Evolutionary conservation across 2,797 vertebrate species (phyloP).

Genomic region (Margarornis squamiger): DNA sequence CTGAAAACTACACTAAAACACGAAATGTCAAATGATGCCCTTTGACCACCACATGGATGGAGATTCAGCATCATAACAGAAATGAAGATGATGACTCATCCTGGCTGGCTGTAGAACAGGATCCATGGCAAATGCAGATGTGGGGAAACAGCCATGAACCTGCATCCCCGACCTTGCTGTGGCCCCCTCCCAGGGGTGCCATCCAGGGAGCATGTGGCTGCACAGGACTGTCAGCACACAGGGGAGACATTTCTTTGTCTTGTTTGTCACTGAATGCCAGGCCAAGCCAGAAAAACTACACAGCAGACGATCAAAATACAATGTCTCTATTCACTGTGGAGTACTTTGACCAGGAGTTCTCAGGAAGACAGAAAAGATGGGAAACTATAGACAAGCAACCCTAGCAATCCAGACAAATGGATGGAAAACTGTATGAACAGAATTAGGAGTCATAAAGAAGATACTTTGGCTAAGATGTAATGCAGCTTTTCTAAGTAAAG

Average conservation of each 20-base stretch:
- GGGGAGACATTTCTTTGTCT: neutral
- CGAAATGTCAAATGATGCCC: no score
- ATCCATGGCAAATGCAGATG: fast-evolving
- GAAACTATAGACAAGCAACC: neutral
- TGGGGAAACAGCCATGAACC: neutral
- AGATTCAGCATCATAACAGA: no score
- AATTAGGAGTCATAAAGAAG: neutral
- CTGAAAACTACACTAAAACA: no score
- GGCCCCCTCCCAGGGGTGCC: neutral
- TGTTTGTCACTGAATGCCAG: neutral
- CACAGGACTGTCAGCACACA: neutral
- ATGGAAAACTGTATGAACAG: neutral
- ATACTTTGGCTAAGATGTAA: neutral
- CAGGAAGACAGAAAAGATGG: neutral
- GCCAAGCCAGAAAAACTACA: neutral
- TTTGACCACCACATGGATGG: no score
- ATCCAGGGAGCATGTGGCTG: neutral
- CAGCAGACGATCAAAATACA: neutral
- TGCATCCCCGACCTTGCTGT: neutral
- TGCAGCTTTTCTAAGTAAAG: neutral
- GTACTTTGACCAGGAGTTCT: neutral
- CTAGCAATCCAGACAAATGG: neutral
- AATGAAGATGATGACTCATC: no score
- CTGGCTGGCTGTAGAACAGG: neutral
- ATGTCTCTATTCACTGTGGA: neutral